Conservation (phyloP, 2,888 invertebrate genomes). For the Eupithecia centaureata region DNA sequence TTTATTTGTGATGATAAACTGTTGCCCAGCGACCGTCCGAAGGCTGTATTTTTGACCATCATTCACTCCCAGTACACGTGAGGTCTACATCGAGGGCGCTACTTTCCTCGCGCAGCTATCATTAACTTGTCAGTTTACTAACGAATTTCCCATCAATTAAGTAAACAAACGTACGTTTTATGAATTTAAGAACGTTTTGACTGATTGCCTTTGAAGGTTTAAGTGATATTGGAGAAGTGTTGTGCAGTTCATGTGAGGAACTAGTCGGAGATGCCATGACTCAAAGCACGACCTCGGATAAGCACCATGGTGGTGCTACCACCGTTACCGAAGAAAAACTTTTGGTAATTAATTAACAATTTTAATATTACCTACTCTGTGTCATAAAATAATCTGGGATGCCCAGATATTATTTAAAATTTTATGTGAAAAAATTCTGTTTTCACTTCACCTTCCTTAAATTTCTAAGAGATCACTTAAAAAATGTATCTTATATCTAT, state of each 20-base stretch:
- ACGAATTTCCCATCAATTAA: slow-evolving; percentile 34
- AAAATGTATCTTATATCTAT: no score
- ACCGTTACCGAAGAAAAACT: slow-evolving; percentile 77
- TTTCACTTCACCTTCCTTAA: neutral
- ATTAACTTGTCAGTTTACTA: slow-evolving; percentile 43
- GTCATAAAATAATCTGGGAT: neutral
- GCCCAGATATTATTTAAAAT: neutral
- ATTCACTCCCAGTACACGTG: slow-evolving; percentile 70
- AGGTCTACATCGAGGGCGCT: slow-evolving; percentile 56
- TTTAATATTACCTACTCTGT: neutral
- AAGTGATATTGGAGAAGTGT: slow-evolving; percentile 13
- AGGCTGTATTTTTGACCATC: slow-evolving; percentile 73
- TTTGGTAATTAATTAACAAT: slow-evolving; percentile 65
- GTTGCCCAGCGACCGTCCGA: slow-evolving; percentile 76
- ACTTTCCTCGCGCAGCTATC: slow-evolving; percentile 38
- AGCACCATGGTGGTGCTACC: slow-evolving; percentile 62
- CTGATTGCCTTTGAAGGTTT: slow-evolving; percentile 34
- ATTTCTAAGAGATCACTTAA: neutral
- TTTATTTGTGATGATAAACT: slow-evolving; percentile 79
- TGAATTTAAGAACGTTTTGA: slow-evolving; percentile 32
- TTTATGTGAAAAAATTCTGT: neutral
- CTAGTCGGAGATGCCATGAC: slow-evolving; percentile 69
- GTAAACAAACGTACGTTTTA: slow-evolving; percentile 13
- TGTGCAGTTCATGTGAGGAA: slow-evolving; percentile 29
- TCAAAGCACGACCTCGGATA: slow-evolving; percentile 69